phyloP scores from a whole-genome alignment of 1,140 invertebrate species.

The Lasioglossum albipes region DNA sequence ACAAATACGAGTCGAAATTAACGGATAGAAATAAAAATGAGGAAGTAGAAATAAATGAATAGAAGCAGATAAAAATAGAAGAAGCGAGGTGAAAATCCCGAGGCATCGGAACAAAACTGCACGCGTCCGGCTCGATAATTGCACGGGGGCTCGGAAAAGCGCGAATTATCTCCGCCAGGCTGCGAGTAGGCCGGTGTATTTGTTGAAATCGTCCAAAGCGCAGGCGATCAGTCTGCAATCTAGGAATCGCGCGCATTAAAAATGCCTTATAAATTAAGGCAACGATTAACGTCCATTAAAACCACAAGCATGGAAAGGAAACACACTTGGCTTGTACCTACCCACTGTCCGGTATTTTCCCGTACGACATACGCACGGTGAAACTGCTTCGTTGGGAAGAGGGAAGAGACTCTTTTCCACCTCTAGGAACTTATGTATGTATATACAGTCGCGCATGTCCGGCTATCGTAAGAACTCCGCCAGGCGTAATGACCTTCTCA shows the following conservation, averaged over 20 bases:
- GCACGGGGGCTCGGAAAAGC: too few species aligned
- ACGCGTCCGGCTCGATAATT: too few species aligned
- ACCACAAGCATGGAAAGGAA: conserved; percentile 55
- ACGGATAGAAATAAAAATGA: too few species aligned
- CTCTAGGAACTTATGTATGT: not conserved
- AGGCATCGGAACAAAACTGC: too few species aligned
- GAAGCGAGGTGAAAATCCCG: too few species aligned
- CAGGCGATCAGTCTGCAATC: conserved; percentile 20
- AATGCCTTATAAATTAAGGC: conserved; percentile 49
- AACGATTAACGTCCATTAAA: conserved; percentile 60
- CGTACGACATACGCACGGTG: conserved; percentile 45
- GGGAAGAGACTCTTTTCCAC: conserved; percentile 44
- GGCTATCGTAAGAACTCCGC: conserved; percentile 67
- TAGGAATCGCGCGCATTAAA: conserved; percentile 36
- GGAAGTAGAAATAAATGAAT: too few species aligned
- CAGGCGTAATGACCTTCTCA: conserved; percentile 75
- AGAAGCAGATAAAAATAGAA: too few species aligned
- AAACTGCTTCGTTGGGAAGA: too few species aligned
- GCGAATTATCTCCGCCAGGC: too few species aligned
- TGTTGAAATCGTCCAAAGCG: not conserved
- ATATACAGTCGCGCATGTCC: conserved; percentile 51
- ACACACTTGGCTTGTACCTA: conserved; percentile 29
- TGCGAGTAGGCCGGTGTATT: too few species aligned
- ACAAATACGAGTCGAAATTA: too few species aligned
- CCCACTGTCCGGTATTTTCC: conserved; percentile 43